phyloP scores from a whole-genome alignment of 1,140 invertebrate species.

The Sogatella furcifera region DNA sequence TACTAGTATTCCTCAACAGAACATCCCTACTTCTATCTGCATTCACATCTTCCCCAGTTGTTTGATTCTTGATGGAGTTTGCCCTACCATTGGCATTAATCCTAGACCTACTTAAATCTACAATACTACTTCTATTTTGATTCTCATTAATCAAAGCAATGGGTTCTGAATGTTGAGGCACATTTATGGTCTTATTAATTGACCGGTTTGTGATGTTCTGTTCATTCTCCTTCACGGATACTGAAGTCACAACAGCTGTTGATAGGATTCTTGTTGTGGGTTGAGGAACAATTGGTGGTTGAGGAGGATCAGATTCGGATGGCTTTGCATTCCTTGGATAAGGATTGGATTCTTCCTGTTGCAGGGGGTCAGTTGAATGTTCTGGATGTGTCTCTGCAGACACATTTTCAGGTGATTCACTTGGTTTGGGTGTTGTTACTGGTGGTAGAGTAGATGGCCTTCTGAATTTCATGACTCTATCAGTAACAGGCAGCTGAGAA shows the following conservation, averaged over 20 bases:
- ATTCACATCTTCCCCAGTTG: too few species aligned
- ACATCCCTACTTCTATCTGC: too few species aligned
- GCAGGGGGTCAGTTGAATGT: background rate
- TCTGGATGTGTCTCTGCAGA: too few species aligned
- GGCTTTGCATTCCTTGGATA: background rate
- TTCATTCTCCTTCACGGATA: conserved; percentile 19
- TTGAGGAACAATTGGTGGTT: background rate
- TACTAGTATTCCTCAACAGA: background rate
- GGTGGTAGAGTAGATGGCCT: background rate
- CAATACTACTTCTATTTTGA: too few species aligned
- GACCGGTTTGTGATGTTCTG: background rate
- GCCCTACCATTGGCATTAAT: background rate
- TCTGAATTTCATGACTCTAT: too few species aligned
- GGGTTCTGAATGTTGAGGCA: background rate
- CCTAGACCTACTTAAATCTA: conserved; percentile 1
- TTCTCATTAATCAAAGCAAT: too few species aligned
- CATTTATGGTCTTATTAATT: background rate
- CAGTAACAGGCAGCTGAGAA: too few species aligned
- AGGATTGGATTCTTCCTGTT: background rate
- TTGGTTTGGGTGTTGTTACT: background rate
- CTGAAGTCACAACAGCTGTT: conserved; percentile 22
- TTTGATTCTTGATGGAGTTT: background rate
- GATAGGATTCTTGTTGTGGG: conserved; percentile 18
- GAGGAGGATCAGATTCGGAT: background rate
- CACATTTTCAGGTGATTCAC: background rate